Conservation (phyloP, 2,888 invertebrate species). For the Aspidiotus destructor region DNA sequence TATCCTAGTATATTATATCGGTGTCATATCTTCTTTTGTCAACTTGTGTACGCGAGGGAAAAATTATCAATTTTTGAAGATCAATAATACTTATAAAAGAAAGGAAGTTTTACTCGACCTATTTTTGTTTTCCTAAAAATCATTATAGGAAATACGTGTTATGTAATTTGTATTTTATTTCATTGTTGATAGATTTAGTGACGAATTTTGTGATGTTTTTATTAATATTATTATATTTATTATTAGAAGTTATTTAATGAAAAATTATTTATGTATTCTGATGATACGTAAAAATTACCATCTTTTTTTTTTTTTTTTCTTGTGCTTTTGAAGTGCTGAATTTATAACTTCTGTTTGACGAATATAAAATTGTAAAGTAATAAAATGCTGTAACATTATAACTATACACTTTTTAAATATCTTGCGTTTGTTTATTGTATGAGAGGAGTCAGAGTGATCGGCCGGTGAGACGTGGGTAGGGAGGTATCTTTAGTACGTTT, state of each 20-base stretch:
- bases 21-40: too few relatives aligned
- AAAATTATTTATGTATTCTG: slow-evolving; percentile 7
- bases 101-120: not conserved
- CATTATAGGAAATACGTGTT: slow-evolving; percentile 1
- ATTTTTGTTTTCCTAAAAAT: slow-evolving; percentile 2
- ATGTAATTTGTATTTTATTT: slow-evolving; percentile 10
- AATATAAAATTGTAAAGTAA: slow-evolving; percentile 15
- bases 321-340: slow-evolving; percentile 22
- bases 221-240: slow-evolving; percentile 3
- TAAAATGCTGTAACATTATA: slow-evolving; percentile 28
- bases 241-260: slow-evolving; percentile 17
- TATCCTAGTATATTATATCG: too few relatives aligned
- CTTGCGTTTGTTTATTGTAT: too few relatives aligned
- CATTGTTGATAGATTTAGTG: slow-evolving; percentile 20
- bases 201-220: slow-evolving; percentile 19
- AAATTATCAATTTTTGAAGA: too few relatives aligned
- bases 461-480: too few relatives aligned
- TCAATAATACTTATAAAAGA: too few relatives aligned
- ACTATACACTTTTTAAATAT: slow-evolving; percentile 1
- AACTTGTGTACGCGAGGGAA: too few relatives aligned
- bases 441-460: too few relatives aligned
- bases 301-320: slow-evolving; percentile 19
- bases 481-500: too few relatives aligned
- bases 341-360: slow-evolving; percentile 9
- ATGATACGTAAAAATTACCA: slow-evolving; percentile 15